A percentile compares a stretch with the other conserved stretches of the same genome.
phyloP scores from a whole-genome alignment of 2,888 invertebrate species.

The Microplitis manilae region DNA sequence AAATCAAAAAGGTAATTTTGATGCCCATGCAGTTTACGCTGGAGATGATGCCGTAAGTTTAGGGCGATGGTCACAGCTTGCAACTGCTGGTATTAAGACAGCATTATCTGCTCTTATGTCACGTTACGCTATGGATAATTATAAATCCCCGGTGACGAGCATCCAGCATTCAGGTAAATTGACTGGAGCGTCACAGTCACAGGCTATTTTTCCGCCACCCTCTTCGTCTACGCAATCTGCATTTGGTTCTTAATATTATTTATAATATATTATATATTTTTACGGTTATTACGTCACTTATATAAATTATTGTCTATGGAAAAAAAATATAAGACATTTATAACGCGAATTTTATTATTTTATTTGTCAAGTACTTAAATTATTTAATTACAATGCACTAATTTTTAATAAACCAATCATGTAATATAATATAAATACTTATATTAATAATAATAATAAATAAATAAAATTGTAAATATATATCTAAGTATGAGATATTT shows the following conservation, averaged over 20 bases:
- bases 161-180: slow-evolving; percentile 68
- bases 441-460: too few species aligned
- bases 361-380: too few species aligned
- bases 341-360: too few species aligned
- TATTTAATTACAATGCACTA: too few species aligned
- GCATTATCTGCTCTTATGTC: slow-evolving; percentile 73
- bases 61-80: slow-evolving; percentile 67
- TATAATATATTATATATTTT: neutral
- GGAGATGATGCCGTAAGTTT: slow-evolving; percentile 72
- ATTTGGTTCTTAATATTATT: slow-evolving; percentile 56
- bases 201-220: slow-evolving; percentile 63
- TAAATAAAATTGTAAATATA: too few species aligned
- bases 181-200: slow-evolving; percentile 55
- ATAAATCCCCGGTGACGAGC: slow-evolving; percentile 65
- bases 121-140: slow-evolving; percentile 71
- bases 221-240: slow-evolving; percentile 65
- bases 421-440: too few species aligned
- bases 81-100: slow-evolving; percentile 72
- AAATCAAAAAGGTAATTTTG: slow-evolving; percentile 64
- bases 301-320: neutral
- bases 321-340: neutral
- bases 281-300: neutral
- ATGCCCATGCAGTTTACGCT: slow-evolving; percentile 71
- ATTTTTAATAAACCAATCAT: too few species aligned
- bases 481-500: too few species aligned